Percentiles rank a stretch among this genome's conserved stretches.
Conservation (phyloP, 2,888 invertebrate genomes). For the Horisme vitalbata region DNA sequence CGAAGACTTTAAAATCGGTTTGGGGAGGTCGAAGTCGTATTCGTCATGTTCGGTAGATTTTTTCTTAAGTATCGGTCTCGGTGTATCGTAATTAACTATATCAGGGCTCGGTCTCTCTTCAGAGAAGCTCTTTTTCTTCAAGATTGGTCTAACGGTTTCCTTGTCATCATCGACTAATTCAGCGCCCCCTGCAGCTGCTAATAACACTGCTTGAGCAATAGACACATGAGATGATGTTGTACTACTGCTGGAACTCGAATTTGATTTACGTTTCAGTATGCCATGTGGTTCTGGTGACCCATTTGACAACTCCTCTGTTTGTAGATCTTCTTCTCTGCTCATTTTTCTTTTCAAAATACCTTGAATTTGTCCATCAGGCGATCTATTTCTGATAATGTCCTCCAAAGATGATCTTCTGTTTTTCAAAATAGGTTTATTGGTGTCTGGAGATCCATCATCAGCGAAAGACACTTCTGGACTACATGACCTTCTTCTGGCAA, state of each 20-base stretch:
- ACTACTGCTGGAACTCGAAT: slow-evolving; percentile 86
- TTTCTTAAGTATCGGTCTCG: slow-evolving; percentile 93
- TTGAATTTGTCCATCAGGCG: slow-evolving; percentile 85
- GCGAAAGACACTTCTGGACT: slow-evolving; percentile 86
- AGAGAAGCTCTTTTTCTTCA: slow-evolving; percentile 91
- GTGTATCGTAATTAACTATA: slow-evolving; percentile 70
- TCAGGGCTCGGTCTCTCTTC: slow-evolving; percentile 85
- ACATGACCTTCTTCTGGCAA: slow-evolving; percentile 86
- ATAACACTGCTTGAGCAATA: slow-evolving; percentile 86
- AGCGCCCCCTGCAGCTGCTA: slow-evolving; percentile 85
- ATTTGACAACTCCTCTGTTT: slow-evolving; percentile 84
- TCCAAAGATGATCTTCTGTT: slow-evolving; percentile 88
- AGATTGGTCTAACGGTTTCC: slow-evolving; percentile 87
- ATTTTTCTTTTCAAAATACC: slow-evolving; percentile 88
- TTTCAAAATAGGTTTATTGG: slow-evolving; percentile 86
- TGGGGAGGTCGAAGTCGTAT: slow-evolving; percentile 87
- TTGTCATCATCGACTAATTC: slow-evolving; percentile 81
- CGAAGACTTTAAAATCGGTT: slow-evolving; percentile 90
- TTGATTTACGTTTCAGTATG: slow-evolving; percentile 90
- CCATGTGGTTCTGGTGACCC: slow-evolving; percentile 88
- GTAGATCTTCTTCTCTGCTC: slow-evolving; percentile 85
- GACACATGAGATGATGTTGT: slow-evolving; percentile 86
- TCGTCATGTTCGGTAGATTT: slow-evolving; percentile 91
- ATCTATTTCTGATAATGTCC: slow-evolving; percentile 85
- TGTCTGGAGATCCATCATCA: slow-evolving; percentile 81